Evolutionary conservation across 1,140 invertebrate species (phyloP), one percentile per base, ranked within the genome.

Genomic region (Scaptomyza hsui): DNA sequence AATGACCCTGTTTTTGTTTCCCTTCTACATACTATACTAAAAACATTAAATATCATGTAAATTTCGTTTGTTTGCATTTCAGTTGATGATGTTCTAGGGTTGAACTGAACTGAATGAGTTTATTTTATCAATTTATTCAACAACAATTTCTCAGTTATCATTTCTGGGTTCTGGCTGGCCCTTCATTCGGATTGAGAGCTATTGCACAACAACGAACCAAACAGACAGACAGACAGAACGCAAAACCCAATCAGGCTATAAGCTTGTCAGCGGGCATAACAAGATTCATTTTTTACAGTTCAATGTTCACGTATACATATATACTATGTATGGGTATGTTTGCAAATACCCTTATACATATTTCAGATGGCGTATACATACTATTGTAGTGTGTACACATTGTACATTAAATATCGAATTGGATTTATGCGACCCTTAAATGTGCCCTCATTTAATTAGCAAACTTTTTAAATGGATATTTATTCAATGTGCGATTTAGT

Each of bases 1-100:
- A n/a, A n/a, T 13, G 16, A 32, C 19, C 15, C 32, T 61, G 16
- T 35, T 37, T 16, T 37, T 48, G 32, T 51, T 42, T n/a, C 6
- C 52, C 26, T 35, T 9, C 4, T n/a, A n/a, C n/a, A n/a, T n/a
- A n/a, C 15, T 18, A 68, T 51, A 62, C 78, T 78, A 76, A 79
- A 70, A 79, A 70, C 80, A 85, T 85, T 85, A 79, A 80, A 85
- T 64, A 85, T 85, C 72, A 79, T 80, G 78, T 78, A 59, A 76
- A 85, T 76, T 85, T 72, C 57, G 67, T 83, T 75, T 76, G 29
- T 51, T 72, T 78, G 67, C 44, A 67, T 74, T 63, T 67, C 55
- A 68, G 42, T 42, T 32, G 24, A 21, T 48, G 45, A 29, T 29
- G 26, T 29, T 29, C 26, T 29, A 29, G 6, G 7, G 10, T 55